These are phyloP conservation scores for Pseudoips prasinana DNA, from an alignment of 2,888 invertebrate species.

Conservation along the genomic window DNA sequence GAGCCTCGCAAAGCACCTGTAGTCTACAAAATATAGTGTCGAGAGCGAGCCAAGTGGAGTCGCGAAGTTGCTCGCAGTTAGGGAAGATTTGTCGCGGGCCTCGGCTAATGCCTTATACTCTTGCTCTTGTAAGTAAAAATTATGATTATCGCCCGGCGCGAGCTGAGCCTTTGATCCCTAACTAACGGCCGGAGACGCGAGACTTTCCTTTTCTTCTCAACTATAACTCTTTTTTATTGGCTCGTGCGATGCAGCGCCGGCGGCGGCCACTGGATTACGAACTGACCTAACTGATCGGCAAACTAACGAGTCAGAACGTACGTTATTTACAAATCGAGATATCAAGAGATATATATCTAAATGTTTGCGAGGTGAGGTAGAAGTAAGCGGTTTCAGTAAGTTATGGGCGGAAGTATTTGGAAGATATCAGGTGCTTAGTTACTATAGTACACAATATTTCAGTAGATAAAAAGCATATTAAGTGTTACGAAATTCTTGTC, in stretches of 20 bases:
- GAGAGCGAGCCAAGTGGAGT: constrained; percentile 54
- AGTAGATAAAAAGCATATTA: no score
- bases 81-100: constrained; percentile 77
- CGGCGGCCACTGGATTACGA: constrained; percentile 70
- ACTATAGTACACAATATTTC: no score
- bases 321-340: constrained; percentile 52
- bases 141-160: constrained; percentile 79
- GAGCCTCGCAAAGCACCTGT: constrained; percentile 43
- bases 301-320: constrained; percentile 53
- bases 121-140: constrained; percentile 80
- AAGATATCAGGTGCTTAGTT: no score
- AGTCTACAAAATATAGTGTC: constrained; percentile 56
- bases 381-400: not conserved
- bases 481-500: no score
- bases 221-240: constrained; percentile 83
- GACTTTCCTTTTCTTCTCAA: constrained; percentile 79
- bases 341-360: constrained; percentile 22
- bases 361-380: constrained; percentile 24
- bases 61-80: constrained; percentile 79
- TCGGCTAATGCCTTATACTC: constrained; percentile 70
- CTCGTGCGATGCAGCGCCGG: constrained; percentile 51
- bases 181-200: constrained; percentile 72
- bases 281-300: constrained; percentile 60
- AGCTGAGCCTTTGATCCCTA: constrained; percentile 77
- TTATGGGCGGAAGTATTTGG: no score